Conservation (phyloP, 2,888 invertebrate species). For the Perizoma affinitatum region DNA sequence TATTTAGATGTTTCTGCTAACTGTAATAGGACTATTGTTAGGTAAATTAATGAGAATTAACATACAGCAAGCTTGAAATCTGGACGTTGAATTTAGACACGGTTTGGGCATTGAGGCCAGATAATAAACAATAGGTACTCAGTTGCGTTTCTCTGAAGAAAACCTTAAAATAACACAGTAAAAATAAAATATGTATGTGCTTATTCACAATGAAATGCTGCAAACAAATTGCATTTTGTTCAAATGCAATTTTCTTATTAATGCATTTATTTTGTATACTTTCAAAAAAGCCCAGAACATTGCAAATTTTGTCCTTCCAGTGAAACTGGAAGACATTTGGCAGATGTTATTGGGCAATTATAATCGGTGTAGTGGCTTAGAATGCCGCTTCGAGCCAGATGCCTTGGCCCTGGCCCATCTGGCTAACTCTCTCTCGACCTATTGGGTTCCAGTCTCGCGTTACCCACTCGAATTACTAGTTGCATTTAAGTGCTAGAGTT, state of each 20-base stretch:
- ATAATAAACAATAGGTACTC: conserved; percentile 37
- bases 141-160: conserved; percentile 25
- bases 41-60: conserved; percentile 70
- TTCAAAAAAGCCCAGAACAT: no score
- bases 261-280: no score
- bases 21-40: conserved; percentile 69
- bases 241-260: no score
- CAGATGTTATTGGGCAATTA: conserved; percentile 66
- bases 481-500: conserved; percentile 56
- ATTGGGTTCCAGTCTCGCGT: conserved; percentile 66
- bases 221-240: no score
- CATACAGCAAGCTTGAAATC: conserved; percentile 52
- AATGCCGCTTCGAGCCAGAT: conserved; percentile 69
- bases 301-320: not conserved
- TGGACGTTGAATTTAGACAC: conserved; percentile 46
- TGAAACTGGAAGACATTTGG: conserved; percentile 55
- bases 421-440: conserved; percentile 60
- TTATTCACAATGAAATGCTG: no score
- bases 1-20: conserved; percentile 77
- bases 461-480: conserved; percentile 64
- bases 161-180: no score
- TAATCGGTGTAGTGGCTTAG: conserved; percentile 80
- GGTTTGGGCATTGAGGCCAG: conserved; percentile 41
- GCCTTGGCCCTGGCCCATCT: conserved; percentile 61
- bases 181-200: no score